These are phyloP conservation scores for Lagenorhynchus albirostris DNA, from an alignment of 2,113 vertebrate genomes.

Conservation along the genomic window DNA sequence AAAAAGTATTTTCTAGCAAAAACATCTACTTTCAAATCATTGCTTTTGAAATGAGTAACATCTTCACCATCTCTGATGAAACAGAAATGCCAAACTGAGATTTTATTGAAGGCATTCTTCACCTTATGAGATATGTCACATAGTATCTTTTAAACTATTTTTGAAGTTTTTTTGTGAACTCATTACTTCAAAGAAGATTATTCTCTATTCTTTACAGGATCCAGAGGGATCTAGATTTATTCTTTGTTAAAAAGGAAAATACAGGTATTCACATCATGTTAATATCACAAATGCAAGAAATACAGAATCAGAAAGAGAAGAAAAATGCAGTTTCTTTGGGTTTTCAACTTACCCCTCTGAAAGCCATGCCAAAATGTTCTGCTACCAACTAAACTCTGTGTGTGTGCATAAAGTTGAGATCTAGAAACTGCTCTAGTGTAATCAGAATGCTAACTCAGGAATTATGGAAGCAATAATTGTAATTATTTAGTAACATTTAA, in stretches of 20 bases:
- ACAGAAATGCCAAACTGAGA: background rate
- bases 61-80: background rate
- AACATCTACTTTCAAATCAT: background rate
- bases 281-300: slow-evolving; percentile 1
- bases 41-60: background rate
- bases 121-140: slow-evolving; percentile 35
- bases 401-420: background rate
- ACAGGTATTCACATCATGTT: background rate
- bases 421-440: background rate
- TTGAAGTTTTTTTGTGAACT: slow-evolving; percentile 28
- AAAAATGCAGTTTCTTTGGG: background rate
- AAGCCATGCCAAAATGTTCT: background rate
- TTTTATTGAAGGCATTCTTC: slow-evolving; percentile 50
- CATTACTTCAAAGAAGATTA: slow-evolving; percentile 46
- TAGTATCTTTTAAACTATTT: slow-evolving; percentile 6
- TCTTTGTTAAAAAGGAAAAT: slow-evolving; percentile 21
- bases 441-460: background rate
- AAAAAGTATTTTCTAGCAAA: background rate
- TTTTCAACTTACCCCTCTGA: background rate
- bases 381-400: background rate
- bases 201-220: slow-evolving; percentile 7
- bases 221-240: background rate
- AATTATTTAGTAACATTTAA: background rate
- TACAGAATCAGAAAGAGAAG: background rate
- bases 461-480: background rate